Evolutionary conservation across 1,140 invertebrate genomes (phyloP), one percentile per base, ranked within the genome.

Genomic region (Kradibia gibbosae): DNA sequence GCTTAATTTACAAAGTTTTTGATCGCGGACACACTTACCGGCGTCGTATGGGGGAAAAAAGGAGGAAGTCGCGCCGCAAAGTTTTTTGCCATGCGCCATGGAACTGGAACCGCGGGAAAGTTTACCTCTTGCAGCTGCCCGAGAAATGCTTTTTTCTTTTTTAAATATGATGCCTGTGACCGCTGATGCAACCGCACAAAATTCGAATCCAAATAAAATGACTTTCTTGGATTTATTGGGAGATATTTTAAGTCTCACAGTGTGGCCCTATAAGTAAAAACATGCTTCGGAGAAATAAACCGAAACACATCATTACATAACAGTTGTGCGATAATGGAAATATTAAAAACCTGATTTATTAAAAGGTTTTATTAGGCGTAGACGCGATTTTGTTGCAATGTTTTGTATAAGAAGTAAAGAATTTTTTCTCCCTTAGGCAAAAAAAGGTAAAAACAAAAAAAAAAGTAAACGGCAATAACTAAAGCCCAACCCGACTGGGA

Each of bases 171-270:
- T 45, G 42, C 42, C 13, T 20, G 5, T n/a, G n/a, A n/a, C n/a
- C n/a, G n/a, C n/a, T 17, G 50, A 53, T 53, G 22, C 15, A 22
- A 20, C 50, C 50, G 10, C 5, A 20, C 10, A 17, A 17, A 5
- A 39, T 67, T 39, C n/a, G 11, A 20, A 67, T 5, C 20, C 34
- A 67, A 65, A 36, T 65, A 65, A 65, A 65, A 34, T 65, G 36
- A 36, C 31, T 25, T 25, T 36, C 60, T 0, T 65, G 60, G 31
- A 65, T 65, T 65, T 65, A 36, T 65, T 17, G 60, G 60, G 60
- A 65, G 31, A 20, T 65, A 65, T 65, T 65, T 65, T 65, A 65
- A 20, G 60, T 0, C 60, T 65, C 36, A 17, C 60, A 65, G 60
- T 65, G 34, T n/a, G 62, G 62, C n/a, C 62, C 17, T 39, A 3